These are phyloP conservation scores for Notothenia coriiceps DNA, from an alignment of 2,113 vertebrate genomes.

Conservation along the genomic window DNA sequence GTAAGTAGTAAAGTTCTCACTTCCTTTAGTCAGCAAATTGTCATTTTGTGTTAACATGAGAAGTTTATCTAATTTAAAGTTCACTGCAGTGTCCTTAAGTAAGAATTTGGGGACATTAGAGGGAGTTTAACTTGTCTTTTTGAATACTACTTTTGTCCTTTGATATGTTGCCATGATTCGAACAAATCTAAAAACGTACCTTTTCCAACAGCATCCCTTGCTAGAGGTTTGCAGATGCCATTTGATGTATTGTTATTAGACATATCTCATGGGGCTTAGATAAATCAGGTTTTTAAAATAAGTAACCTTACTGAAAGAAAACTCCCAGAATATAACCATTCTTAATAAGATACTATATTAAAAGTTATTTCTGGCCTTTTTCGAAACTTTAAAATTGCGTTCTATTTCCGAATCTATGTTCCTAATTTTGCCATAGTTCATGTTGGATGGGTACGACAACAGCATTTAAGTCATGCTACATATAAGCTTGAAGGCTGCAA, in stretches of 20 bases:
- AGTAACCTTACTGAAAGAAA: neutral
- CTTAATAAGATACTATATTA: slow-evolving; percentile 2
- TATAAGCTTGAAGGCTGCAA: slow-evolving; percentile 4
- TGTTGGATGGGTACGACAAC: neutral
- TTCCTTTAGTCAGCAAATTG: slow-evolving; percentile 1
- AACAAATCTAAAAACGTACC: neutral
- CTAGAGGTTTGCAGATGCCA: neutral
- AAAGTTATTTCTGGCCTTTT: neutral
- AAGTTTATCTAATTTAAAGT: neutral
- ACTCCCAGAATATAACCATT: neutral
- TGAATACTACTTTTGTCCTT: neutral
- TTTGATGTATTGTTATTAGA: neutral
- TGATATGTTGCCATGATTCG: neutral
- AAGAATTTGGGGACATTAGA: too few species aligned
- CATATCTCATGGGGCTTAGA: neutral
- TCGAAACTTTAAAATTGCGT: neutral
- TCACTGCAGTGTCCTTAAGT: neutral
- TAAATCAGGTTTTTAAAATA: slow-evolving; percentile 8
- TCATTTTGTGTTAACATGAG: neutral
- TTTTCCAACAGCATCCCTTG: neutral
- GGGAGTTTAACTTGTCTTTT: slow-evolving; percentile 6
- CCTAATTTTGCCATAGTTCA: slow-evolving; percentile 7
- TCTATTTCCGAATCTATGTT: neutral
- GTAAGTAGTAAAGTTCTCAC: neutral
- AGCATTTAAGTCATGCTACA: slow-evolving; percentile 21